phyloP scores from a whole-genome alignment of 2,113 vertebrate genomes.

The Saccopteryx bilineata region DNA sequence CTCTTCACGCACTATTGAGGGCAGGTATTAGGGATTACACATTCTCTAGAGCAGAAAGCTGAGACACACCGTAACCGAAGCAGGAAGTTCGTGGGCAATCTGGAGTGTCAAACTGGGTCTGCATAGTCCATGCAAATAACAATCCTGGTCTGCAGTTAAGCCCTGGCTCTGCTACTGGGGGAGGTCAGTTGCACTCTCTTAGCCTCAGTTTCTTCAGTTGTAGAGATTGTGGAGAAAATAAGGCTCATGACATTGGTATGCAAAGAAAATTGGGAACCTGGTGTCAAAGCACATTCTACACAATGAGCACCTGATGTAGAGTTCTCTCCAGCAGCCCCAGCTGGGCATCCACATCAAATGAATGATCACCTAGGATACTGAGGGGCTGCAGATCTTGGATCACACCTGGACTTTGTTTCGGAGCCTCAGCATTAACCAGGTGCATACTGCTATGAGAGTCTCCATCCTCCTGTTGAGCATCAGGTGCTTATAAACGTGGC shows the following conservation, averaged over 20 bases:
- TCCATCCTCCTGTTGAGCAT: background rate
- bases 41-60: background rate
- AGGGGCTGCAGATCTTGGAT: background rate
- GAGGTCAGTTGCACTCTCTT: background rate
- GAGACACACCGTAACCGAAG: background rate
- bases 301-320: background rate
- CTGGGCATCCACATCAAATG: background rate
- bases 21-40: background rate
- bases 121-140: background rate
- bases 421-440: background rate
- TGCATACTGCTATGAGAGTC: background rate
- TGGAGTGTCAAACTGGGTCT: background rate
- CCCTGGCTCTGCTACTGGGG: background rate
- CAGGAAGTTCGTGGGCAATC: background rate
- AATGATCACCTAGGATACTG: background rate
- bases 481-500: background rate
- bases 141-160: background rate
- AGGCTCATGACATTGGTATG: background rate
- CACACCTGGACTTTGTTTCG: background rate
- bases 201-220: background rate
- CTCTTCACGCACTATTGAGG: background rate
- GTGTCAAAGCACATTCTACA: background rate
- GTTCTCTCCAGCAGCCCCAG: background rate
- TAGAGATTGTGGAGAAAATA: background rate
- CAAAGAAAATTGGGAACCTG: background rate